Evolutionary conservation across 2,888 invertebrate species (phyloP), one percentile per base, ranked within the genome.

Genomic region (Limnephilus marmoratus): DNA sequence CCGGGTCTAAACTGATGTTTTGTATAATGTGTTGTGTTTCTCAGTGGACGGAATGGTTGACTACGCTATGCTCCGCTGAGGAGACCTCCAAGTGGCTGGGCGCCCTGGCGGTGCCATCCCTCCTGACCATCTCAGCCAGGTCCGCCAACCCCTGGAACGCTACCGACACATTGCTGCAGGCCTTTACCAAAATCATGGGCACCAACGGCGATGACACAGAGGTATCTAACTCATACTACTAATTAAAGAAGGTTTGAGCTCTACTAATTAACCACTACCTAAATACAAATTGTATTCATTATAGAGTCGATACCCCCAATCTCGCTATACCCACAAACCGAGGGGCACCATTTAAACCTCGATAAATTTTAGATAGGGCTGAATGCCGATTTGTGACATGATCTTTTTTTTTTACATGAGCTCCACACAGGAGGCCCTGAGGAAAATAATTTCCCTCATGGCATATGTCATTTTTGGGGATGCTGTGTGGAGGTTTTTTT

Each of bases 31-130:
- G 45, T 68, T 68, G 68, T 68, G 68, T 68, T 68, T 92, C 90
- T 9, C 91, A 93, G 93, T 93, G 93, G 93, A 85, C 89, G 2
- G 89, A 92, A 45, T 93, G 92, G 92, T 85, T 93, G 85, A 91
- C 85, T 45, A 82, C 90, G 13, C 87, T 93, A 37, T 91, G 92
- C 31, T 93, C 92, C 2, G 90, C 87, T 29, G 81, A 81, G 24
- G 91, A 88, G 34, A 91, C 90, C n/a, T 90, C 92, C 37, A 85
- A 89, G 85, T 91, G 93, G 93, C 83, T 93, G 24, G 92, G 93
- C 1, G 81, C 91, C 11, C 31, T 83, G 3, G 81, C 91, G 13
- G 87, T 93, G 24, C 29, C 92, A 0, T 37, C 90, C 45, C 31
- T 93, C 24, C 81, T 93, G 34, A 81, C 18, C 15, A 24, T 93